Evolutionary conservation across 2,113 vertebrate genomes (phyloP).

Genomic region (Upupa epops): DNA sequence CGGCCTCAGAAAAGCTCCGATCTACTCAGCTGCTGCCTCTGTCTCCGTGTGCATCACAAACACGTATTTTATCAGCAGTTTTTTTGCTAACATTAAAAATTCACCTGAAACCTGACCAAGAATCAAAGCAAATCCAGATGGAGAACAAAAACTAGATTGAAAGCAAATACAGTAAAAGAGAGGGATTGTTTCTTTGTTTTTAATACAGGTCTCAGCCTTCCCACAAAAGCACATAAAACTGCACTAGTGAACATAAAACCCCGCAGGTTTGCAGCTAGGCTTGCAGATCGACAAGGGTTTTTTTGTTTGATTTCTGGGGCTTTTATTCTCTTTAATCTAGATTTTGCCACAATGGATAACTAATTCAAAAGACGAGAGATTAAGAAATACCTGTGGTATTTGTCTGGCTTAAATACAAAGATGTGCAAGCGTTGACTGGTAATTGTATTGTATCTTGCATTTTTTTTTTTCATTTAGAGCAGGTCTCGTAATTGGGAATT

Average conservation of each 20-base stretch:
- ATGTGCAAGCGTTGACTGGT: slow-evolving; percentile 63
- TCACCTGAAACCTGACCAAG: neutral
- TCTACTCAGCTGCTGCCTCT: neutral
- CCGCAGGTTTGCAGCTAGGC: neutral
- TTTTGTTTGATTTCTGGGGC: neutral
- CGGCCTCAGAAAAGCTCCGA: neutral
- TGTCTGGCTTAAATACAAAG: slow-evolving; percentile 40
- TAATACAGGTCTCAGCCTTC: neutral
- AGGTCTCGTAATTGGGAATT: slow-evolving; percentile 70
- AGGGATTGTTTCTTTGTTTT: neutral
- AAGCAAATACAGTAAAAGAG: neutral
- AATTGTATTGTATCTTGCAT: slow-evolving; percentile 54
- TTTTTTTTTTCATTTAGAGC: slow-evolving; percentile 57
- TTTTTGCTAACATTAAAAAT: neutral
- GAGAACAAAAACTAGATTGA: neutral
- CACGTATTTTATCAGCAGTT: neutral
- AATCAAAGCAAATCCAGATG: too few species aligned
- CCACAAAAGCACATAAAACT: neutral
- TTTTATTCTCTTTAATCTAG: slow-evolving; percentile 29
- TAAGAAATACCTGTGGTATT: slow-evolving; percentile 61
- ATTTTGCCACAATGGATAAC: neutral
- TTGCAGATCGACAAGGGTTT: neutral
- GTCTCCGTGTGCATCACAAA: rapidly evolving
- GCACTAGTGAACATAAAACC: neutral
- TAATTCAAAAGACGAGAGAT: slow-evolving; percentile 40